These are phyloP conservation scores for Matsumyia berberina DNA, from an alignment of 2,888 invertebrate genomes.

Conservation along the genomic window DNA sequence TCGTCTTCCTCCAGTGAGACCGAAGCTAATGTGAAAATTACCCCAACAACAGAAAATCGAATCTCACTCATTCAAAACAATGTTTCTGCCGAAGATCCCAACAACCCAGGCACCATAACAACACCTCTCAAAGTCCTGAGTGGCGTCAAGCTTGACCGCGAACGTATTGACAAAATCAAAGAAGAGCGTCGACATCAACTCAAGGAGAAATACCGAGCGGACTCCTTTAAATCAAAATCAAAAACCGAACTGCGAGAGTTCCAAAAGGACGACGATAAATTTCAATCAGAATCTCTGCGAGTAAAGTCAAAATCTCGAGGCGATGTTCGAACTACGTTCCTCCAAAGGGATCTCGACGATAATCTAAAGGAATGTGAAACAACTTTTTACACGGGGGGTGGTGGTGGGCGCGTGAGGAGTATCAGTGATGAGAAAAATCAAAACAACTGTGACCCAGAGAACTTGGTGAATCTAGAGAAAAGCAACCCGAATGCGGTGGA, in stretches of 20 bases:
- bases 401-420: slow-evolving; percentile 81
- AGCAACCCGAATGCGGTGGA: slow-evolving; percentile 77
- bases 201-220: slow-evolving; percentile 93
- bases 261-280: slow-evolving; percentile 81
- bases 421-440: slow-evolving; percentile 84
- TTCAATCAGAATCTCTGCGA: slow-evolving; percentile 81
- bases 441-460: slow-evolving; percentile 79
- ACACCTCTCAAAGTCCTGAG: slow-evolving; percentile 84
- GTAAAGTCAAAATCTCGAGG: slow-evolving; percentile 84
- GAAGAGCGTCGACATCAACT: slow-evolving; percentile 94
- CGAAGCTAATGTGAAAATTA: slow-evolving; percentile 83
- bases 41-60: slow-evolving; percentile 87
- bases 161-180: slow-evolving; percentile 95
- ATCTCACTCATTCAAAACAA: slow-evolving; percentile 86
- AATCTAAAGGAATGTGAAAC: slow-evolving; percentile 80
- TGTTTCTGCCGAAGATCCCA: slow-evolving; percentile 81
- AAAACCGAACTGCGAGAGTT: slow-evolving; percentile 83
- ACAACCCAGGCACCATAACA: slow-evolving; percentile 61
- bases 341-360: slow-evolving; percentile 83
- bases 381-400: slow-evolving; percentile 26
- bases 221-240: slow-evolving; percentile 88
- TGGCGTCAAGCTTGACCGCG: slow-evolving; percentile 88
- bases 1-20: slow-evolving; percentile 74
- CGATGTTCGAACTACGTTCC: slow-evolving; percentile 80
- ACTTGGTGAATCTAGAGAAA: slow-evolving; percentile 52